phyloP scores from a whole-genome alignment of 1,140 invertebrate species.

The Penaeus indicus region DNA sequence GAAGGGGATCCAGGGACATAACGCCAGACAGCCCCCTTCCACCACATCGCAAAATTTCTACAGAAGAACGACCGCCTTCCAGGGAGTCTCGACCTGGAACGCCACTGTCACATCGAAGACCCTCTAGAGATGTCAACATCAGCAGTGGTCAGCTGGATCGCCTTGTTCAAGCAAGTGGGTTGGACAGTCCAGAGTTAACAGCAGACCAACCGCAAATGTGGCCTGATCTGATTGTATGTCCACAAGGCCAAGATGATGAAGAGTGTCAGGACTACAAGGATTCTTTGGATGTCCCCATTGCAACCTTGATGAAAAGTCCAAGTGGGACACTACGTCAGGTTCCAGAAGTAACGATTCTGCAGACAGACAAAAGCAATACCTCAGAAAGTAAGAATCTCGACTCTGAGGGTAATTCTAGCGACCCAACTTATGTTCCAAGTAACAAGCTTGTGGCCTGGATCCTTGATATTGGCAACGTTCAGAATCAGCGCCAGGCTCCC shows the following conservation, averaged over 20 bases:
- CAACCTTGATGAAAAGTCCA: constrained; percentile 51
- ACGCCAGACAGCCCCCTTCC: neutral
- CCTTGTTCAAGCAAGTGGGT: neutral
- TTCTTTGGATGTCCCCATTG: constrained; percentile 50
- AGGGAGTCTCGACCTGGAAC: constrained; percentile 33
- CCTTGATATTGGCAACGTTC: constrained; percentile 44
- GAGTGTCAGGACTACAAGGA: constrained; percentile 34
- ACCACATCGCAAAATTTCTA: constrained; percentile 7
- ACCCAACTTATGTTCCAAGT: constrained; percentile 25
- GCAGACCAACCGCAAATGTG: constrained; percentile 34
- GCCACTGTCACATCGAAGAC: constrained; percentile 32
- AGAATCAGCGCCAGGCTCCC: constrained; percentile 1
- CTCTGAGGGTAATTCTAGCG: neutral
- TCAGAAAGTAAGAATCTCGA: neutral
- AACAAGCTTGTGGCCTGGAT: constrained; percentile 58
- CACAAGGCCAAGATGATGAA: constrained; percentile 42
- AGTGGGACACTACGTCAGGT: constrained; percentile 47
- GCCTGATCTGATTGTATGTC: constrained; percentile 55
- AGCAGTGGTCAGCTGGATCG: constrained; percentile 41
- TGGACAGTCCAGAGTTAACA: constrained; percentile 20
- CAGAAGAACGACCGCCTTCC: constrained; percentile 48
- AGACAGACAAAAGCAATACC: neutral
- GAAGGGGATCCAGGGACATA: neutral
- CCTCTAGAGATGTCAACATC: constrained; percentile 58
- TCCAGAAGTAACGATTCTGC: constrained; percentile 43